Percentiles rank a stretch among this genome's conserved stretches.
Evolutionary conservation across 1,140 invertebrate genomes (phyloP).

Genomic region (Papilio helenus): DNA sequence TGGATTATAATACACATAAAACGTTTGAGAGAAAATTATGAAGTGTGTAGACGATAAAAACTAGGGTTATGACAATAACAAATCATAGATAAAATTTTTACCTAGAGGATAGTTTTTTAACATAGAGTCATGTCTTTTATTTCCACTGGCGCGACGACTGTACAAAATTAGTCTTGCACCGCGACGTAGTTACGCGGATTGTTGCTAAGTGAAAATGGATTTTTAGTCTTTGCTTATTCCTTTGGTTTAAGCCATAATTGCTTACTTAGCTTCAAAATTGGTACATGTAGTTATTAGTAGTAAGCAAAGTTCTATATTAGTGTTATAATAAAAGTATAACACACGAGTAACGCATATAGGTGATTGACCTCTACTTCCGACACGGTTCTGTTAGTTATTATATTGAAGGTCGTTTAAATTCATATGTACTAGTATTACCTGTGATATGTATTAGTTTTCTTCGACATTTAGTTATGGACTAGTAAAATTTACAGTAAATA

Average conservation of each 20-base stretch:
- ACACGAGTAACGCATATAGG: background rate
- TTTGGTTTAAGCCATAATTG: background rate
- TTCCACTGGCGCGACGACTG: too few species aligned
- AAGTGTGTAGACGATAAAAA: too few species aligned
- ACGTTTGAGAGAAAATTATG: too few species aligned
- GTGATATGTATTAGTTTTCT: background rate
- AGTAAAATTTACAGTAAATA: background rate
- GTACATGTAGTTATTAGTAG: background rate
- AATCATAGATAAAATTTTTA: too few species aligned
- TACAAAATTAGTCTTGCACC: too few species aligned
- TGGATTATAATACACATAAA: too few species aligned
- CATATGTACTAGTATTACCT: background rate
- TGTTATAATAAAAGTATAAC: background rate
- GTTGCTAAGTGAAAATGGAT: too few species aligned
- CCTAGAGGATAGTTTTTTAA: too few species aligned
- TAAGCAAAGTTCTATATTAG: background rate
- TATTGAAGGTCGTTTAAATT: background rate
- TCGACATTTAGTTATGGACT: background rate
- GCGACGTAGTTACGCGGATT: too few species aligned
- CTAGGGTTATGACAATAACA: too few species aligned
- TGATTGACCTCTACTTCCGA: conserved; percentile 17
- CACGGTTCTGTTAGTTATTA: conserved; percentile 9
- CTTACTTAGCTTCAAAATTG: background rate
- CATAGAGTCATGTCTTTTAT: too few species aligned
- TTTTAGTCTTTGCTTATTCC: background rate